Evolutionary conservation across 2,888 invertebrate species (phyloP).

Genomic region (Tortricodes alternella): DNA sequence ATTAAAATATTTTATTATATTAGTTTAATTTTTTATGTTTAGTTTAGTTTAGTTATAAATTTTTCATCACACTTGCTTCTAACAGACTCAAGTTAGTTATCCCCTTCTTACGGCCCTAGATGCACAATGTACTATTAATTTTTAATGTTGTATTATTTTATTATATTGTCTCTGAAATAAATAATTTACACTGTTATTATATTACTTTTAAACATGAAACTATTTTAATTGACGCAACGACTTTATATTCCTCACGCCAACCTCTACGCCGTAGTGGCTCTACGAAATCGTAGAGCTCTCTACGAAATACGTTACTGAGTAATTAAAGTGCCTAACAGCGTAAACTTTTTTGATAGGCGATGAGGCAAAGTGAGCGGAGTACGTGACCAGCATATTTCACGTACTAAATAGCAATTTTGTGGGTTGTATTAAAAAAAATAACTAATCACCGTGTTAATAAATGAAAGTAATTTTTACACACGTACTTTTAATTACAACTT

Average conservation of each 20-base stretch:
- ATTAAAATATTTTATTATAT: too few relatives aligned
- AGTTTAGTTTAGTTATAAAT: too few relatives aligned
- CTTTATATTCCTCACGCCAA: background rate
- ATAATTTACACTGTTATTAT: too few relatives aligned
- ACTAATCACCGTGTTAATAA: constrained; percentile 19
- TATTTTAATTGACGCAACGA: background rate
- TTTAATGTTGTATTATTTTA: too few relatives aligned
- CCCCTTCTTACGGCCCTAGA: too few relatives aligned
- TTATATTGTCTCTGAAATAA: too few relatives aligned
- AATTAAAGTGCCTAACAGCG: background rate
- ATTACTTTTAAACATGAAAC: too few relatives aligned
- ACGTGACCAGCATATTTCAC: constrained; percentile 20
- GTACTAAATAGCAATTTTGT: constrained; percentile 10
- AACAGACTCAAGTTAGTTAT: too few relatives aligned
- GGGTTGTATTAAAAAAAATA: background rate
- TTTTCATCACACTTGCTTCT: too few relatives aligned
- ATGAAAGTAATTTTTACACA: background rate
- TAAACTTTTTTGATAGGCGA: constrained; percentile 9
- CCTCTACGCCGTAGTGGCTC: background rate
- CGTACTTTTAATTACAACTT: too few relatives aligned
- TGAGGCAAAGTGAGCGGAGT: background rate
- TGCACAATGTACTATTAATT: too few relatives aligned
- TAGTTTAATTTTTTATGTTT: too few relatives aligned
- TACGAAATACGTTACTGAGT: background rate
- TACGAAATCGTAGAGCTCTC: constrained; percentile 1